Percentiles rank a stretch among this genome's conserved stretches.
phyloP scores from a whole-genome alignment of 2,888 invertebrate species.

The Tiphia femorata region DNA sequence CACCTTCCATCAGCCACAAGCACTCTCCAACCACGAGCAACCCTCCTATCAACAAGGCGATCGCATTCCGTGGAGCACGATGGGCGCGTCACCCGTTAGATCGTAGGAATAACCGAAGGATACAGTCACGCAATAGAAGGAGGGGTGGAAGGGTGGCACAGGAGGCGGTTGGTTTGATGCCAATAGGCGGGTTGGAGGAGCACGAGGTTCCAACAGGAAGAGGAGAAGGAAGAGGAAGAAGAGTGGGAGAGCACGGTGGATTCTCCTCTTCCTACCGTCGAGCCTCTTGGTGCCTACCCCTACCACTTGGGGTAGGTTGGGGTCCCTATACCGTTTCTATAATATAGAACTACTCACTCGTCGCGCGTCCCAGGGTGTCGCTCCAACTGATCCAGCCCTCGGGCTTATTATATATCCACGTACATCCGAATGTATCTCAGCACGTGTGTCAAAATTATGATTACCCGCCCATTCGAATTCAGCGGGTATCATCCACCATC shows the following conservation, averaged over 20 bases:
- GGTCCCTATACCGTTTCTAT: conserved; percentile 56
- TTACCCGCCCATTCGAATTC: conserved; percentile 46
- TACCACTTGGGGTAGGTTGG: conserved; percentile 44
- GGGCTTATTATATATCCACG: conserved; percentile 60
- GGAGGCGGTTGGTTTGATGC: conserved; percentile 58
- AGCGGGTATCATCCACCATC: conserved; percentile 8
- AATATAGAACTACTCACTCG: conserved; percentile 59
- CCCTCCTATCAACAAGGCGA: too few relatives aligned
- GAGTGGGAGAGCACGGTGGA: too few relatives aligned
- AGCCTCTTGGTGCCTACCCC: too few relatives aligned
- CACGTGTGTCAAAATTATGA: conserved; percentile 60
- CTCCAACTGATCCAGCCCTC: conserved; percentile 58
- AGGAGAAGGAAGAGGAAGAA: too few relatives aligned
- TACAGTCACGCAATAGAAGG: conserved; percentile 51
- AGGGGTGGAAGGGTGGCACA: conserved; percentile 27
- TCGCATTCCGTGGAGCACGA: not conserved
- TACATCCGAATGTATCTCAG: conserved; percentile 58
- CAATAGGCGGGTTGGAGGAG: conserved; percentile 56
- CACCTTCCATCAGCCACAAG: too few relatives aligned
- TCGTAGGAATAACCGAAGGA: conserved; percentile 42
- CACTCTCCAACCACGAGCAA: too few relatives aligned
- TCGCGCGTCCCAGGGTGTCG: conserved; percentile 49
- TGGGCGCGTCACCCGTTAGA: conserved; percentile 38
- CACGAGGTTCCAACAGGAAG: too few relatives aligned
- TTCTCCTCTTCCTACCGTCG: too few relatives aligned